Percentiles rank a stretch among this genome's conserved stretches.
Conservation (phyloP, 2,113 vertebrate genomes). For the Diglossa brunneiventris region DNA sequence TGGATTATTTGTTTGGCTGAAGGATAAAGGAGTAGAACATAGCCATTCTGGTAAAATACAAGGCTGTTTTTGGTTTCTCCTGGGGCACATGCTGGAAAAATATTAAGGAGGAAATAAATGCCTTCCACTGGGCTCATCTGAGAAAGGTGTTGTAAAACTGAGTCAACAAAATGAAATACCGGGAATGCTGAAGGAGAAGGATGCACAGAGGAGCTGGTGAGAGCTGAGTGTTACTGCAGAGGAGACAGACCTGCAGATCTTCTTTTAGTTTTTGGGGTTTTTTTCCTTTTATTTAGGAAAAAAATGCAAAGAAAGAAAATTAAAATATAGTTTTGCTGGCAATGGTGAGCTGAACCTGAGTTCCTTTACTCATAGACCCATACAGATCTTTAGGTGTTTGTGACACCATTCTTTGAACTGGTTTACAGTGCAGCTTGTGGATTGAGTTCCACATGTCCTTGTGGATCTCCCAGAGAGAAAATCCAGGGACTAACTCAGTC, state of each 20-base stretch:
- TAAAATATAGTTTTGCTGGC: background rate
- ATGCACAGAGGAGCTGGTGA: background rate
- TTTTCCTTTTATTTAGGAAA: background rate
- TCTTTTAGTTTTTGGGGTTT: background rate
- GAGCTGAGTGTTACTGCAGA: background rate
- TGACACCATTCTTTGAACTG: background rate
- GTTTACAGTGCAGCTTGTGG: background rate
- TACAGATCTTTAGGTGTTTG: background rate
- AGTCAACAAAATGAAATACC: background rate
- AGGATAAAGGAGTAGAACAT: background rate
- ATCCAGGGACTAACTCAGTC: background rate
- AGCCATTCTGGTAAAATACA: background rate
- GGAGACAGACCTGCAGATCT: background rate
- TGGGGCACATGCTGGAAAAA: background rate
- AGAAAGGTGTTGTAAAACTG: background rate
- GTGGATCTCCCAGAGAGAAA: background rate
- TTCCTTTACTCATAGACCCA: background rate
- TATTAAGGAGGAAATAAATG: background rate
- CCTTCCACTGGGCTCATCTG: background rate
- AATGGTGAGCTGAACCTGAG: background rate
- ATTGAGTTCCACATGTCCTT: background rate
- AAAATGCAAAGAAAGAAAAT: background rate
- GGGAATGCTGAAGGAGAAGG: background rate
- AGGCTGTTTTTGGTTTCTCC: background rate
- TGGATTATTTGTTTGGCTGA: background rate